Evolutionary conservation across 2,888 invertebrate genomes (phyloP), one percentile per base, ranked within the genome.

Genomic region (Dolomedes plantarius): DNA sequence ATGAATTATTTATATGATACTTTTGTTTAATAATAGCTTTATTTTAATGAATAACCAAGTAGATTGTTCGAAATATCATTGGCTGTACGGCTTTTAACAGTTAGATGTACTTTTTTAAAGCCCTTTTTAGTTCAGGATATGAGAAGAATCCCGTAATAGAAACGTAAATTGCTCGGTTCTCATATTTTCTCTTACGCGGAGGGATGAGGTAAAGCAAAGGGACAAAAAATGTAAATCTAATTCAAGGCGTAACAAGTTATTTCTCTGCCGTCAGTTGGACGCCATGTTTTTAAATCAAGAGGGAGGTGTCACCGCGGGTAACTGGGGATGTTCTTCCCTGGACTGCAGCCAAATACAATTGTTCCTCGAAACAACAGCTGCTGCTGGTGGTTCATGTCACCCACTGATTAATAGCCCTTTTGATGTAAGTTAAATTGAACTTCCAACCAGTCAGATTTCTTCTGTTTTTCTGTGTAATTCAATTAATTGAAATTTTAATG

Each of bases 171-270:
- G n/a, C n/a, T n/a, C n/a, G n/a, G n/a, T n/a, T n/a, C n/a, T n/a
- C n/a, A n/a, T n/a, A n/a, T n/a, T n/a, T n/a, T n/a, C n/a, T n/a
- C n/a, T n/a, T n/a, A n/a, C n/a, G n/a, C n/a, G n/a, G n/a, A n/a
- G n/a, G n/a, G 36, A 5, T 7, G 36, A 36, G 5, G 9, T 36
- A 36, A 36, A 36, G 36, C 36, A 36, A 5, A 7, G 36, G 36
- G 9, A 36, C 5, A 9, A 9, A 36, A 9, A 5, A 9, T 36
- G 5, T 7, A 36, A 7, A 36, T 36, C 23, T 19, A 56, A 56
- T 23, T 56, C 23, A 50, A 71, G 76, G 82, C 82, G 82, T 83
- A 83, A 83, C 82, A 83, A 83, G 82, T 83, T 83, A 75, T 76
- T 83, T 46, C 81, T 64, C 11, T 23, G 56, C 56, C 23, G 56